These are phyloP conservation scores for Bubalus kerabau DNA, from an alignment of 2,113 vertebrate genomes.

Conservation along the genomic window DNA sequence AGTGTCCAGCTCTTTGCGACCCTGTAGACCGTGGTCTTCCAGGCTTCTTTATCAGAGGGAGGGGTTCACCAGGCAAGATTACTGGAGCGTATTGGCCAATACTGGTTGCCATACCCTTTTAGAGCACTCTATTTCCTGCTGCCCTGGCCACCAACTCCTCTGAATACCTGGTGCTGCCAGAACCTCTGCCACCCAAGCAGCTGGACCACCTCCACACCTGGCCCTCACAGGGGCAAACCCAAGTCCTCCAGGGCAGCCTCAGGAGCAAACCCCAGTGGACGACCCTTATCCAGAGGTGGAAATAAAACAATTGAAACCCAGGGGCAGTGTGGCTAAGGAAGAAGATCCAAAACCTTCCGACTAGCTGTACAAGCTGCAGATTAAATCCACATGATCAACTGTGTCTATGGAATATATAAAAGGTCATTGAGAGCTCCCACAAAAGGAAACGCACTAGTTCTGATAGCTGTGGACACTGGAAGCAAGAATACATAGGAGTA, in stretches of 20 bases:
- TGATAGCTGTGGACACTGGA: not conserved
- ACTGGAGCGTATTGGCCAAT: not conserved
- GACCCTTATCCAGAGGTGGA: not conserved
- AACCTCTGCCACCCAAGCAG: not conserved
- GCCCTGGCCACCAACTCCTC: not conserved
- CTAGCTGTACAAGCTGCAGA: not conserved
- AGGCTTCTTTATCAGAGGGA: not conserved
- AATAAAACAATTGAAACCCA: not conserved
- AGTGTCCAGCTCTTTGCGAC: not conserved
- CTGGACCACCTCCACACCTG: not conserved
- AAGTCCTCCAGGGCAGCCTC: not conserved
- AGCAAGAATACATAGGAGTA: not conserved
- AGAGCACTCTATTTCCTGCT: not conserved
- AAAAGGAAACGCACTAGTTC: not conserved
- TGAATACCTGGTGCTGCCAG: not conserved
- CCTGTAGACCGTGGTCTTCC: not conserved
- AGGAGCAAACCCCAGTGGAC: not conserved
- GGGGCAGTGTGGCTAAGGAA: not conserved
- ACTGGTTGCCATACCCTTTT: not conserved
- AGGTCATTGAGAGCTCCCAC: not conserved
- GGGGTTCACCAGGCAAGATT: not conserved
- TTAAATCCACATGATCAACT: not conserved
- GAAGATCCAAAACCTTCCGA: not conserved
- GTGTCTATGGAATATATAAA: not conserved
- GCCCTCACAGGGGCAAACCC: not conserved